Percentiles rank a stretch among this genome's conserved stretches.
Evolutionary conservation across 2,113 vertebrate species (phyloP).

Genomic region (Leptocoma aspasia): DNA sequence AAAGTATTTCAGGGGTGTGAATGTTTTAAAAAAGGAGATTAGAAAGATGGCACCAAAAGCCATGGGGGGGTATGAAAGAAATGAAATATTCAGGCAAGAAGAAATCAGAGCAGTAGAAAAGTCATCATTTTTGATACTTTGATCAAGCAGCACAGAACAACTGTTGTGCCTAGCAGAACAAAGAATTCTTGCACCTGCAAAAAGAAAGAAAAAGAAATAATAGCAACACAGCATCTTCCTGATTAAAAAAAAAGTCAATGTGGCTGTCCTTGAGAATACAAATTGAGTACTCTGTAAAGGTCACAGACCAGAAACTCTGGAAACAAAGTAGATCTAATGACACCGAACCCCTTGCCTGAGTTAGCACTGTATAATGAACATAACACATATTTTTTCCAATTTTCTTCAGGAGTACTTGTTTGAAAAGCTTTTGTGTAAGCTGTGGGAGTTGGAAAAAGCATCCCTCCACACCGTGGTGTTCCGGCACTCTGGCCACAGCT

Average conservation of each 20-base stretch:
- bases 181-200: neutral
- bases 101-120: neutral
- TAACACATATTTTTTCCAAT: neutral
- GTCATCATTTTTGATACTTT: neutral
- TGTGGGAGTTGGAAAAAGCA: neutral
- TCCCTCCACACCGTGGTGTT: accelerated
- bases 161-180: neutral
- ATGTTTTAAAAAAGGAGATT: neutral
- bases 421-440: neutral
- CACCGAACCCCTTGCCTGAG: neutral
- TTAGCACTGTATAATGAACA: neutral
- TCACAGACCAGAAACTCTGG: neutral
- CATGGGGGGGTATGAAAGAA: neutral
- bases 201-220: slow-evolving; percentile 2
- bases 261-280: neutral
- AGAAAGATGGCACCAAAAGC: neutral
- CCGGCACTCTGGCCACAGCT: accelerated
- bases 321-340: neutral
- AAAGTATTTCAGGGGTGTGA: neutral
- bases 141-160: neutral
- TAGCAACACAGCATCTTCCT: neutral
- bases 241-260: neutral
- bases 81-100: neutral
- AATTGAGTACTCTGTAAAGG: neutral
- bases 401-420: neutral